Evolutionary conservation across 2,113 vertebrate genomes (phyloP), one percentile per base, ranked within the genome.

Genomic region (Cardinalis cardinalis): DNA sequence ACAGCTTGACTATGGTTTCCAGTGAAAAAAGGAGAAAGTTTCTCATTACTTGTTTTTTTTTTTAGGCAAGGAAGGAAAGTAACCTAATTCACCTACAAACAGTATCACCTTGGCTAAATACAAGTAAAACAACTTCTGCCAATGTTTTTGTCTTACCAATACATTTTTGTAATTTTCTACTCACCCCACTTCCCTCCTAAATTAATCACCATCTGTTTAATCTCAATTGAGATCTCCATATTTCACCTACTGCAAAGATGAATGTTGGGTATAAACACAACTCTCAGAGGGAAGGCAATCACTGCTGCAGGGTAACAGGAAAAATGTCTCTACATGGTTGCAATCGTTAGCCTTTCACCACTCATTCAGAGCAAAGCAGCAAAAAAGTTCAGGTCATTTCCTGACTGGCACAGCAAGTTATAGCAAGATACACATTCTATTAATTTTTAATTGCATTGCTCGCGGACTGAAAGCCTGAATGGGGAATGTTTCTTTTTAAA

Each of bases 351-450:
- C 73, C 81, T 96, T 96, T 94, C 72, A 56, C 85, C 60, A 60
- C 48, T 94, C 65, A 82, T 9, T 95, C 88, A 72, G 72, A 81
- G 70, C 31, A 92, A 95, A 84, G 56, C 75, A 88, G 59, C 41
- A 94, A 81, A 91, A 82, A 92, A 93, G 95, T 88, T 95, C 95
- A 88, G 94, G 81, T 96, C 82, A 94, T 90, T 97, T 96, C 95
- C 96, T 92, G 91, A 95, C 89, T 65, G 78, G 66, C 88, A 70
- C 58, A 89, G 63, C 89, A 96, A 97, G 96, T 97, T 95, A 92
- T 28, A 97, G 95, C 92, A 96, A 94, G 94, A 96, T 75, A 95
- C 51, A 92, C 75, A 89, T 92, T 92, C 93, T 79, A 93, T 95
- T 95, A 88, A 95, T 96, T 93, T 97, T 94, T 96, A 81, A 95